Conservation (phyloP, 2,888 invertebrate species). For the Rotaria magnacalcarata region DNA sequence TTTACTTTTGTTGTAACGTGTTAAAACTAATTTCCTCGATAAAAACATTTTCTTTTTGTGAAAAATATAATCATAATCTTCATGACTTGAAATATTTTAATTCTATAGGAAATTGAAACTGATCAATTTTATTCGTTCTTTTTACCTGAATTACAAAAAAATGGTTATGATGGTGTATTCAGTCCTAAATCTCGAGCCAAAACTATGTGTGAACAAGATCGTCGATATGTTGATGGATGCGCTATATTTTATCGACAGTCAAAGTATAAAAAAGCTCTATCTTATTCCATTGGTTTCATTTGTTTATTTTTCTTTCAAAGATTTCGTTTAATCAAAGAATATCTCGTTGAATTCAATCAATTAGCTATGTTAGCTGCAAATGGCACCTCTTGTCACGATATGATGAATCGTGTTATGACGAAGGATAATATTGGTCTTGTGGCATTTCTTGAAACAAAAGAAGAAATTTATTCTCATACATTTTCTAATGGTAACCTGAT, state of each 20-base stretch:
- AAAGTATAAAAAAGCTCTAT: conserved; percentile 54
- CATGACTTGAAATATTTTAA: not conserved
- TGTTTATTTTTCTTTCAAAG: conserved; percentile 61
- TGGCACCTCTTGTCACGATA: conserved; percentile 78
- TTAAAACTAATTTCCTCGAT: too few species aligned
- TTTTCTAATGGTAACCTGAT: conserved; percentile 59
- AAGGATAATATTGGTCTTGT: conserved; percentile 97
- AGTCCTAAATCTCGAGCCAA: conserved; percentile 95
- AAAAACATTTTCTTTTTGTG: too few species aligned
- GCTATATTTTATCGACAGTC: conserved; percentile 81
- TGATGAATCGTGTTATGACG: conserved; percentile 96
- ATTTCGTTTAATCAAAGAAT: conserved; percentile 87
- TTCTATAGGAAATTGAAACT: conserved; percentile 87
- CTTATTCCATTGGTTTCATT: conserved; percentile 38
- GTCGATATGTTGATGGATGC: conserved; percentile 97
- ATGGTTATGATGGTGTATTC: conserved; percentile 84
- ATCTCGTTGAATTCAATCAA: conserved; percentile 94
- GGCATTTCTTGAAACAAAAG: conserved; percentile 86
- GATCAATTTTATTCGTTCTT: conserved; percentile 97
- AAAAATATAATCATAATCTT: too few species aligned
- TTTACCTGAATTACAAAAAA: conserved; percentile 81
- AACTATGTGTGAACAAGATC: conserved; percentile 91
- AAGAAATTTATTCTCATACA: conserved; percentile 68
- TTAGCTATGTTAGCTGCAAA: conserved; percentile 96
- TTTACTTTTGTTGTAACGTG: too few species aligned